Conservation (phyloP, 2,888 invertebrate genomes). For the Brachynemurus nebulosus region DNA sequence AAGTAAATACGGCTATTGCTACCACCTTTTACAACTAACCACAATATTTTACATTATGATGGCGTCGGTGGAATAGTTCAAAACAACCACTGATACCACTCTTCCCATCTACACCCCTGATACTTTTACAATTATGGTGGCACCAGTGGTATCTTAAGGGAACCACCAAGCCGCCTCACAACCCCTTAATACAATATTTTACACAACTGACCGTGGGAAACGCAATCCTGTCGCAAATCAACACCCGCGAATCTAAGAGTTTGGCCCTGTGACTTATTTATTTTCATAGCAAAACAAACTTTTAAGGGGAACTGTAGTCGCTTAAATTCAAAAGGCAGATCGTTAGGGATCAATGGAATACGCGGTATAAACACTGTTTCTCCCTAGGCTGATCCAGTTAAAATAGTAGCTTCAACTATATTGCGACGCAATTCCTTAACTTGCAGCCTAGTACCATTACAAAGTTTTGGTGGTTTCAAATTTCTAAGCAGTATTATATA, state of each 20-base stretch:
- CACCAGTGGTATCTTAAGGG: no score
- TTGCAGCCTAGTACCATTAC: conserved; percentile 17
- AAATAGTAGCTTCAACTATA: conserved; percentile 14
- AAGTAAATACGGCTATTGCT: no score
- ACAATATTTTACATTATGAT: no score
- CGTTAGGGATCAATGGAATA: conserved; percentile 15
- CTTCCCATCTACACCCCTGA: no score
- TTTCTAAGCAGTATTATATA: conserved; percentile 13
- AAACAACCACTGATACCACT: no score
- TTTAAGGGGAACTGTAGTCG: conserved; percentile 14
- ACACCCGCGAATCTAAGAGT: conserved; percentile 14
- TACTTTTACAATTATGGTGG: no score
- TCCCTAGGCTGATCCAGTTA: conserved; percentile 12
- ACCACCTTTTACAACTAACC: no score
- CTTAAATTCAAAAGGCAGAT: conserved; percentile 17
- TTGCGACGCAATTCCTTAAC: conserved; percentile 10
- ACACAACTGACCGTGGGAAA: conserved; percentile 15
- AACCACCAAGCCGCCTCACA: no score
- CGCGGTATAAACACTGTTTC: conserved; percentile 14
- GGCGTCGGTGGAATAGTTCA: no score
- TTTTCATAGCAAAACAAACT: conserved; percentile 9
- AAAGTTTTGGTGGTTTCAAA: conserved; percentile 16
- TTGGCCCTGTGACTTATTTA: conserved; percentile 17
- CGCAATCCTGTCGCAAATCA: conserved; percentile 14
- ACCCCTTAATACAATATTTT: no score